A percentile compares a stretch with the other conserved stretches of the same genome.
Evolutionary conservation across 2,113 vertebrate species (phyloP).

Genomic region (Pluvialis apricaria): DNA sequence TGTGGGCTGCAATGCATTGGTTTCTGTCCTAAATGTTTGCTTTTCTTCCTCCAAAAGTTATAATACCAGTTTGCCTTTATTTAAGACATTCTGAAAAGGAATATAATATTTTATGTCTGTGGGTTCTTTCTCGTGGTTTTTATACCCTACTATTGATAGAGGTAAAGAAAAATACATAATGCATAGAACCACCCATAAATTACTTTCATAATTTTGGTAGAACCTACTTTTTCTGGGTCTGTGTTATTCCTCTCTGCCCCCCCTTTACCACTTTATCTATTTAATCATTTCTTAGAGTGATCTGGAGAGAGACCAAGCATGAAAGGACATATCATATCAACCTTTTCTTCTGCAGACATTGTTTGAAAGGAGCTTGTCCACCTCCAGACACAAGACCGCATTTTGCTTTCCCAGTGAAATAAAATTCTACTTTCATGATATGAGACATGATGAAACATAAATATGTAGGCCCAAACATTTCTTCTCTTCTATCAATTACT

Average conservation of each 20-base stretch:
- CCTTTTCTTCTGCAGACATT: background rate
- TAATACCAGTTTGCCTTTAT: background rate
- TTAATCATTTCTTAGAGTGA: background rate
- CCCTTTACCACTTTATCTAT: background rate
- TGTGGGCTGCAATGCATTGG: background rate
- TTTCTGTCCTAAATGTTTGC: background rate
- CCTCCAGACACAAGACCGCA: conserved; percentile 3
- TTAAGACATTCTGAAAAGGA: background rate
- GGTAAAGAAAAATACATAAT: background rate
- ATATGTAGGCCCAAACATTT: background rate
- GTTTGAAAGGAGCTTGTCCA: conserved; percentile 34
- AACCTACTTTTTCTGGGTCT: background rate
- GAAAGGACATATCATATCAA: background rate
- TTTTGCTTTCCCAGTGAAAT: conserved; percentile 32
- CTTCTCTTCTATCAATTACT: background rate
- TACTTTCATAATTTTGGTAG: background rate
- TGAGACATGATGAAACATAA: background rate
- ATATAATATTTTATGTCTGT: background rate
- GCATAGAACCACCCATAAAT: background rate
- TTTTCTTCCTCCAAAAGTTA: background rate
- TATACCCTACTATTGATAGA: background rate
- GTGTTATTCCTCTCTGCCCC: background rate
- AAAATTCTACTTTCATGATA: background rate
- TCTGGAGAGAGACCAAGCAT: background rate
- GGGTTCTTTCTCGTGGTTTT: background rate